Evolutionary conservation across 2,113 vertebrate species (phyloP).

Genomic region (Leptobrachium leishanense): DNA sequence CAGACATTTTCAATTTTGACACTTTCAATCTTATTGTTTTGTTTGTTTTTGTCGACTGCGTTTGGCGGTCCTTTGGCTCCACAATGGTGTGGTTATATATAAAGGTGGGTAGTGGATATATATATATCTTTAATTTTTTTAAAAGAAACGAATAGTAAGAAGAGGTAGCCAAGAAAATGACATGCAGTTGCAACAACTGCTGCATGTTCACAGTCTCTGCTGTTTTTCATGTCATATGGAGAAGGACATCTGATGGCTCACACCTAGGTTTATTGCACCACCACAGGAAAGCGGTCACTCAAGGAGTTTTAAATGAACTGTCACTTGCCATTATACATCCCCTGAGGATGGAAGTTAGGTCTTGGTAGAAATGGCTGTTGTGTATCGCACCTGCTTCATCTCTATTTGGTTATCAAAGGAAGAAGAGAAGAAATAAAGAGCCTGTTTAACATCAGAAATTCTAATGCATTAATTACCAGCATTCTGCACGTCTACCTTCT

Average conservation of each 20-base stretch:
- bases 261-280: slow-evolving; percentile 66
- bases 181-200: slow-evolving; percentile 63
- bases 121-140: too few relatives aligned
- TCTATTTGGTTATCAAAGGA: slow-evolving; percentile 55
- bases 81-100: too few relatives aligned
- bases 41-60: too few relatives aligned
- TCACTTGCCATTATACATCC: slow-evolving; percentile 65
- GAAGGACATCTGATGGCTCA: slow-evolving; percentile 67
- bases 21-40: too few relatives aligned
- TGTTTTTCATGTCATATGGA: slow-evolving; percentile 56
- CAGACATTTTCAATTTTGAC: too few relatives aligned
- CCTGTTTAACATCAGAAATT: slow-evolving; percentile 63
- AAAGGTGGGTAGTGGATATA: too few relatives aligned
- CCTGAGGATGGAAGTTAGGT: slow-evolving; percentile 59
- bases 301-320: slow-evolving; percentile 76
- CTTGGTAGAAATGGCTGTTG: slow-evolving; percentile 52
- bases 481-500: slow-evolving; percentile 61
- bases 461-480: slow-evolving; percentile 75
- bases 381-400: slow-evolving; percentile 52
- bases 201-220: slow-evolving; percentile 35
- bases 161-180: not conserved
- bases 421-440: slow-evolving; percentile 46
- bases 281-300: slow-evolving; percentile 66
- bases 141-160: too few relatives aligned
- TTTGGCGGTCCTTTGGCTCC: too few relatives aligned